Evolutionary conservation across 2,888 invertebrate species (phyloP), one percentile per base, ranked within the genome.

Genomic region (Parascotia fuliginaria): DNA sequence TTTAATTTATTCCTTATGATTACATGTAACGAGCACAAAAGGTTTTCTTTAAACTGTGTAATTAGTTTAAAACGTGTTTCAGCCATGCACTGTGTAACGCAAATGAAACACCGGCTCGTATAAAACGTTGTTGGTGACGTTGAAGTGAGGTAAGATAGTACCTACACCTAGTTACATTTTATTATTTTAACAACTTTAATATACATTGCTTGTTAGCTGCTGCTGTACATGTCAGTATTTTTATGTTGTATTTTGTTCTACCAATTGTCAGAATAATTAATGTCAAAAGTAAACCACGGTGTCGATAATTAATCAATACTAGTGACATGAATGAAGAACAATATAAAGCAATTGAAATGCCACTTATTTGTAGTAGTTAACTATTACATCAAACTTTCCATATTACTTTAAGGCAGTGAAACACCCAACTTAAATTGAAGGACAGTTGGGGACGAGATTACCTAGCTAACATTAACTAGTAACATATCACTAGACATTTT

Each of bases 371-470:
- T 86, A 88, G 75, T 85, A 88, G 82, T 89, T 87, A 86, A 87
- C 84, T 84, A 88, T 89, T 89, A 90, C 82, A n/a, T n/a, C n/a
- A 79, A 87, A 82, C 75, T 80, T 59, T 79, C 79, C 78, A 83
- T 80, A 87, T 87, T 85, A 89, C 75, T 89, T 89, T 92, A 92
- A 92, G 92, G 92, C 92, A 92, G 92, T 92, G 92, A 91, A 87
- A 92, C 89, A 87, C 89, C 92, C 92, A 92, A 91, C 91, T 83
- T 83, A 91, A 91, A 90, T 81, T 85, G 80, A 84, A 91, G 89
- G 89, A 87, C 84, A 86, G 92, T 91, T 88, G 91, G 92, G 91
- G 87, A 88, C 87, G 84, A 90, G 84, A 89, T 91, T 91, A 90
- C 89, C 91, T 92, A 91, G 92, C 92, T 92, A 91, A 91, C 80